Base-by-base conservation (phyloP, 2,888 invertebrate genomes). In the Eumerus sabulonum region DNA sequence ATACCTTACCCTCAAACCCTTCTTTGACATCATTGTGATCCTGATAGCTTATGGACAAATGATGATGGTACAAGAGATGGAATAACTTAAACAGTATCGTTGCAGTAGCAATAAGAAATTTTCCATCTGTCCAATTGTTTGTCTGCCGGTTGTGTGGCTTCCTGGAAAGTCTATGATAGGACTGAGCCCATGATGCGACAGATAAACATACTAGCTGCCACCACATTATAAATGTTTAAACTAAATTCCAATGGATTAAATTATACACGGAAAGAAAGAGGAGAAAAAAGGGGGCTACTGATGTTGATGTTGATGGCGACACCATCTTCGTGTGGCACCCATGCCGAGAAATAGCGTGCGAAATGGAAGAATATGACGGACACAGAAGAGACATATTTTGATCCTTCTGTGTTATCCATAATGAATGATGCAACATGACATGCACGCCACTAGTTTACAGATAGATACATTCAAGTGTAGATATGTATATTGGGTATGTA, bases 401-500 rank as follows among this genome's bases (percentile, higher is more conserved):
- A 79, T 79, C 79, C 79, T 74, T 79, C 79, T 79, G 79, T 79
- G 64, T 64, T 48, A 59, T 40, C 45, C 60, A 74, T 74, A 74
- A 79, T 79, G 79, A 79, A 79, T 79, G 79, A 79, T 79, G 74
- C 74, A 79, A 79, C 79, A 79, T 74, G 79, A 70, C 79, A 53
- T 74, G 70, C 64, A 74, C 54, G 77, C 73, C 73, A 67, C 56
- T 72, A 35, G 66, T 59, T 74, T 57, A 63, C 68, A 48, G n/a
- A n/a, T n/a, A n/a, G n/a, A 57, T 64, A 50, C 68, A 74, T 57
- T 63, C 68, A 68, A 79, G 53, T 74, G 48, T 74, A 74, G 54
- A 27, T 27, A 27, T 27, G 27, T 27, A 27, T 2, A 7, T 4
- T 27, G 7, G 2, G 7, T 27, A 7, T 27, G 27, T 27, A 27